Conservation (phyloP, 2,888 invertebrate species). For the Selenia dentaria region DNA sequence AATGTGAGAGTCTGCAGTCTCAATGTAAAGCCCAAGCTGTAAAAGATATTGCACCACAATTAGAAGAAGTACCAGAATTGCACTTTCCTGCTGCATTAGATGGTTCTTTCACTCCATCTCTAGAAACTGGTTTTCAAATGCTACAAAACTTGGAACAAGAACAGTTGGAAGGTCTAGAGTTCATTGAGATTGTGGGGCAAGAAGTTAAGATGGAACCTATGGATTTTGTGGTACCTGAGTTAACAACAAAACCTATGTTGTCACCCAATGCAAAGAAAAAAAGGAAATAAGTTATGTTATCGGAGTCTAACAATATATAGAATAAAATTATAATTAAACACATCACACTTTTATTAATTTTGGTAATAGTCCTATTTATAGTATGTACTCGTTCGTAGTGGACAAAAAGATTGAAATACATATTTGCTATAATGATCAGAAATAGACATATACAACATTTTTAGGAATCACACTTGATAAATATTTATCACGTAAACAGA, state of each 20-base stretch:
- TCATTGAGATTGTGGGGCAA: conserved; percentile 69
- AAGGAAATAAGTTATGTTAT: conserved; percentile 58
- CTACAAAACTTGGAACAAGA: conserved; percentile 86
- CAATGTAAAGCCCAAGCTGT: conserved; percentile 65
- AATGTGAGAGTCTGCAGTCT: conserved; percentile 55
- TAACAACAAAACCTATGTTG: conserved; percentile 55
- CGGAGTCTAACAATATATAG: no score
- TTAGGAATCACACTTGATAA: no score
- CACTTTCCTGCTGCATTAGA: conserved; percentile 81
- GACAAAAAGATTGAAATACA: no score
- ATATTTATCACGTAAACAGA: no score
- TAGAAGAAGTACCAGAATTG: conserved; percentile 80
- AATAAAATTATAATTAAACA: no score
- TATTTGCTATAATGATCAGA: no score
- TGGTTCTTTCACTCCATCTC: conserved; percentile 81
- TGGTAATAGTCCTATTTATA: no score
- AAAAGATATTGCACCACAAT: conserved; percentile 64
- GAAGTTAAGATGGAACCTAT: conserved; percentile 75
- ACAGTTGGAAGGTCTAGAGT: conserved; percentile 72
- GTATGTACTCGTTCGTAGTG: no score
- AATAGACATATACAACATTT: no score
- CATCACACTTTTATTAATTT: no score
- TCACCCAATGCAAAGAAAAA: conserved; percentile 76
- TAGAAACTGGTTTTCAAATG: conserved; percentile 88
- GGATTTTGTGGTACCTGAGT: conserved; percentile 69